Base-by-base conservation (phyloP, 2,888 invertebrate genomes). In the Scaptomyza caliginosa region DNA sequence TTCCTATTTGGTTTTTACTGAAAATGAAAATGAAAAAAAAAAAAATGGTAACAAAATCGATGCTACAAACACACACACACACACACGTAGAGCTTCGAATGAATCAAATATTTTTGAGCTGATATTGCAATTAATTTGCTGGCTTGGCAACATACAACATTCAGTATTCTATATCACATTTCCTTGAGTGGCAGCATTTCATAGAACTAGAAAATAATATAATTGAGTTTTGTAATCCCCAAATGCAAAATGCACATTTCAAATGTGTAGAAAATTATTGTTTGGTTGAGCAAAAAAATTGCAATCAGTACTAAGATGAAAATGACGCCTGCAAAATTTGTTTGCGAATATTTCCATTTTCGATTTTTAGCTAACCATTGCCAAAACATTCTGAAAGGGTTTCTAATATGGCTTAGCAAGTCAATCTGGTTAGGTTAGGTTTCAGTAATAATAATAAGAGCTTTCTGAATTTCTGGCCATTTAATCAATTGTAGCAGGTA, bases 111-210 rank as follows among this genome's bases (percentile, higher is more conserved):
- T 48, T 64, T 32, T 65, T 28, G 10, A 64, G 75, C 72, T 72
- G 72, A 72, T 64, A 43, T 24, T 55, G 72, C 72, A 72, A 74
- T 72, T 72, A 74, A 72, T 72, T 74, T 74, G 71, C 75, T 58
- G n/a, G 21, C 51, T 50, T 54, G 38, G 28, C 58, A 55, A 26
- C 17, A 21, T 4, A 6, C 38, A 39, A 11, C 38, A 40, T 48
- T 19, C 19, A 43, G 51, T 24, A 26, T 51, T 52, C 19, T 4
- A 60, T 52, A 51, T 40, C 36, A 50, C 43, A 54, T 50, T 63
- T 46, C 32, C 52, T 60, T 62, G 52, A 40, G 65, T 64, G 43
- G 39, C 49, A 62, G 38, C 16, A 56, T 50, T 63, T 26, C 8
- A n/a, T 1, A n/a, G 13, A 7, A 19, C 2, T 8, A 23, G n/a